Percentiles rank a stretch among this genome's conserved stretches.
Conservation (phyloP, 2,797 vertebrate species). For the Falco berigora region DNA sequence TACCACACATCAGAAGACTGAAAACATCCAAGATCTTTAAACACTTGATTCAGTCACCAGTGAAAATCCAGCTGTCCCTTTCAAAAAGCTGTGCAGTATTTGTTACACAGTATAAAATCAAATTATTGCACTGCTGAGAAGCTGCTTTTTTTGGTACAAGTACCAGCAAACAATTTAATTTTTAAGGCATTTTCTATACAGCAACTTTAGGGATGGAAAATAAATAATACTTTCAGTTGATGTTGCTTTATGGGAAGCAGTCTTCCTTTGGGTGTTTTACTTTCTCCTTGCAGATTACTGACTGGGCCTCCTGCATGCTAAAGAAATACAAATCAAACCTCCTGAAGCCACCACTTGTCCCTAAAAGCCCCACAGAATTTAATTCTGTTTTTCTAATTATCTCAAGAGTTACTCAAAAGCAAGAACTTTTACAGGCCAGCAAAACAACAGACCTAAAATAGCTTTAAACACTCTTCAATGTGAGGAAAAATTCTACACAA, state of each 20-base stretch:
- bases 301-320: not conserved
- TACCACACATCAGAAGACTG: not conserved
- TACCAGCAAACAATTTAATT: not conserved
- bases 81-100: not conserved
- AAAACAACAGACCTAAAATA: not conserved
- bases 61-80: not conserved
- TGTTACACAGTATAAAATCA: not conserved
- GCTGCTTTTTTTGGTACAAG: not conserved
- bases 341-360: not conserved
- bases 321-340: not conserved
- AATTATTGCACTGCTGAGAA: not conserved
- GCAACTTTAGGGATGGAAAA: not conserved
- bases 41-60: not conserved
- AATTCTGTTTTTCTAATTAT: conserved; percentile 1
- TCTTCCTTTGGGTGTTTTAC: not conserved
- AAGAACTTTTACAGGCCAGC: not conserved
- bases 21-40: not conserved
- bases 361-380: not conserved
- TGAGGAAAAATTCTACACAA: not conserved
- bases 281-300: not conserved
- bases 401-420: not conserved
- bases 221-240: not conserved
- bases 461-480: not conserved
- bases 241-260: not conserved
- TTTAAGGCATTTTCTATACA: not conserved